Evolutionary conservation across 2,113 vertebrate genomes (phyloP).

Genomic region (Gallinago jamesoni): DNA sequence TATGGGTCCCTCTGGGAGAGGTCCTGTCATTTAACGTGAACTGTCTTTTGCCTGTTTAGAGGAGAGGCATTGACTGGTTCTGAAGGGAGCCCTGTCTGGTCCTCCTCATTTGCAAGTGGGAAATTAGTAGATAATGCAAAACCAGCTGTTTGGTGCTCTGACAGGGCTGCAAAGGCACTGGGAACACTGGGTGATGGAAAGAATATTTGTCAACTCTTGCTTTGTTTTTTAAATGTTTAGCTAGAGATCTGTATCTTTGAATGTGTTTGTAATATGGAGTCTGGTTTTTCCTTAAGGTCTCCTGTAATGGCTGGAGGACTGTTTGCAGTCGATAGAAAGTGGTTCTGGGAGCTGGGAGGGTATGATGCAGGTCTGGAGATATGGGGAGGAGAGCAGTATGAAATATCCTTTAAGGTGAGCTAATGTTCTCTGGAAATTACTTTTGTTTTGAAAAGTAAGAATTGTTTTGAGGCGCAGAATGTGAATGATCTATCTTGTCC

Average conservation of each 20-base stretch:
- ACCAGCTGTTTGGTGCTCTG: not conserved
- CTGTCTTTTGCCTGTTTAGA: not conserved
- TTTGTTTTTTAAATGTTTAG: conserved; percentile 41
- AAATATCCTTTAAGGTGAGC: conserved; percentile 89
- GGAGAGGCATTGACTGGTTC: conserved; percentile 5
- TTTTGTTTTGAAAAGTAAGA: conserved; percentile 32
- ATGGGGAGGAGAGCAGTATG: conserved; percentile 89
- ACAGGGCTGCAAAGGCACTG: not conserved
- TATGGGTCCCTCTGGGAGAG: not conserved
- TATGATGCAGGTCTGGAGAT: conserved; percentile 87
- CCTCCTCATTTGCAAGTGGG: not conserved
- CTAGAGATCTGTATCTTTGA: not conserved
- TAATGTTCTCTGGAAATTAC: conserved; percentile 16
- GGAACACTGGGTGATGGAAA: not conserved
- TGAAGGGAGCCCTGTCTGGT: conserved; percentile 12
- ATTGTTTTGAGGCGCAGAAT: not conserved
- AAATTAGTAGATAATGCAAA: not conserved
- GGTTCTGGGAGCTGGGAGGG: conserved; percentile 91
- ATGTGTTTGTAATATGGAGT: conserved; percentile 63
- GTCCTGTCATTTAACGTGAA: not conserved
- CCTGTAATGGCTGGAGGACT: conserved; percentile 98
- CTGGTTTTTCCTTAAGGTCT: conserved; percentile 81
- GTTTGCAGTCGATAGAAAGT: conserved; percentile 95
- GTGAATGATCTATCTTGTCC: conserved; percentile 15
- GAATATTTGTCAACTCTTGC: not conserved